A percentile compares a stretch with the other conserved stretches of the same genome.
phyloP scores from a whole-genome alignment of 2,888 invertebrate genomes.

The Sympetrum striolatum region DNA sequence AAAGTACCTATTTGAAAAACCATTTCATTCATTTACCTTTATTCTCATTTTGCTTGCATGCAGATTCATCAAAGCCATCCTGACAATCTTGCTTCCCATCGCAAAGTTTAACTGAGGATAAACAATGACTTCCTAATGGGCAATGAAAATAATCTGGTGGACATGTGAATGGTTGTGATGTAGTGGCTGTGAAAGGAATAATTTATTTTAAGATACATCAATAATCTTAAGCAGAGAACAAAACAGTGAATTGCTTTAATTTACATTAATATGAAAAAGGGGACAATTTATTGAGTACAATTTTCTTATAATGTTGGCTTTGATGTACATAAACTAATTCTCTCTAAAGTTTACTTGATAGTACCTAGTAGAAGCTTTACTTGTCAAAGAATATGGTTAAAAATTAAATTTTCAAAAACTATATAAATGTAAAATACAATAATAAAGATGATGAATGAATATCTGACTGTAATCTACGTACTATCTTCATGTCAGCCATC shows the following conservation, averaged over 20 bases:
- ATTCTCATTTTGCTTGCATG: conserved; percentile 64
- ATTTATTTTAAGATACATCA: neutral
- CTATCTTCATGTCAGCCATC: too few species aligned
- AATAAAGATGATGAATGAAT: too few species aligned
- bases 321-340: too few species aligned
- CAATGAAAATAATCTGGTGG: conserved; percentile 65
- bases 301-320: neutral
- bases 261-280: too few species aligned
- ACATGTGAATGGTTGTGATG: conserved; percentile 62
- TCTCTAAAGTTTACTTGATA: too few species aligned
- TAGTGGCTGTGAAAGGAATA: conserved; percentile 45
- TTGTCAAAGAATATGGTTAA: too few species aligned
- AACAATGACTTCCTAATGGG: conserved; percentile 65
- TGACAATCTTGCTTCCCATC: conserved; percentile 74
- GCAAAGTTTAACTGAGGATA: conserved; percentile 68
- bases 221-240: neutral
- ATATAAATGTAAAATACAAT: too few species aligned
- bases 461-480: too few species aligned
- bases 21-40: conserved; percentile 60
- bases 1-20: too few species aligned
- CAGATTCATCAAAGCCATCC: conserved; percentile 76
- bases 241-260: too few species aligned
- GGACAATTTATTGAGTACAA: neutral
- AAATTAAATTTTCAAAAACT: too few species aligned
- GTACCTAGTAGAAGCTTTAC: too few species aligned